phyloP scores from a whole-genome alignment of 2,113 vertebrate genomes.

The Gambusia affinis region DNA sequence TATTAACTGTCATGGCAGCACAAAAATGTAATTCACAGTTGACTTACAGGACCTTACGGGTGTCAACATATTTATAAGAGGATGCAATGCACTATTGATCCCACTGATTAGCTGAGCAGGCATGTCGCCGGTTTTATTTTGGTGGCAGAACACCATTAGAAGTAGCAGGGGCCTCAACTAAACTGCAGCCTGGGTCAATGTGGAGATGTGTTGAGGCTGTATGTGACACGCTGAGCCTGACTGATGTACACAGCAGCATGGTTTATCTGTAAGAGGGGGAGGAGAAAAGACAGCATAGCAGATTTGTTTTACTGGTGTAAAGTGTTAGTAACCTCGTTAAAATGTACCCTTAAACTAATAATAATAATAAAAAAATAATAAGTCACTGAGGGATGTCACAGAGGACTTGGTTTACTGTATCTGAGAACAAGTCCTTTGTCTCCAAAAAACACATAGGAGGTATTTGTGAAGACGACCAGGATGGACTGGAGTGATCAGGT shows the following conservation, averaged over 20 bases:
- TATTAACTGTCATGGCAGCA: conserved; percentile 2
- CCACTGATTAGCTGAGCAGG: conserved; percentile 82
- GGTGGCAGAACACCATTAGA: conserved; percentile 83
- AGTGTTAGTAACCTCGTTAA: background rate
- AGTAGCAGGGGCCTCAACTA: conserved; percentile 23
- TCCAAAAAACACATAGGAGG: too few relatives aligned
- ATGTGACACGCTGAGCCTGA: conserved; percentile 29
- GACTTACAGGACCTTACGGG: conserved; percentile 32
- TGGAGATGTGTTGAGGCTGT: conserved; percentile 27
- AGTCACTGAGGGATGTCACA: too few relatives aligned
- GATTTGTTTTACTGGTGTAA: background rate
- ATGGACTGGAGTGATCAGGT: too few relatives aligned
- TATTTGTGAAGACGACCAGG: too few relatives aligned
- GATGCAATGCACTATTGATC: conserved; percentile 53
- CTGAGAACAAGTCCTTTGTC: too few relatives aligned
- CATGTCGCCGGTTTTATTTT: conserved; percentile 81
- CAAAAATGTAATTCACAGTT: conserved; percentile 17
- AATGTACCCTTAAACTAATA: too few relatives aligned
- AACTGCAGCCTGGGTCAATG: conserved; percentile 25
- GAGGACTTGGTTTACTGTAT: too few relatives aligned
- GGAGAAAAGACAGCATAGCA: conserved; percentile 1
- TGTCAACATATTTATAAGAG: conserved; percentile 62
- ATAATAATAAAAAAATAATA: too few relatives aligned
- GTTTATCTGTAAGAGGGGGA: conserved; percentile 4
- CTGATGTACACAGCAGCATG: conserved; percentile 4